phyloP scores from a whole-genome alignment of 2,888 invertebrate genomes.

The Podabrus alpinus region DNA sequence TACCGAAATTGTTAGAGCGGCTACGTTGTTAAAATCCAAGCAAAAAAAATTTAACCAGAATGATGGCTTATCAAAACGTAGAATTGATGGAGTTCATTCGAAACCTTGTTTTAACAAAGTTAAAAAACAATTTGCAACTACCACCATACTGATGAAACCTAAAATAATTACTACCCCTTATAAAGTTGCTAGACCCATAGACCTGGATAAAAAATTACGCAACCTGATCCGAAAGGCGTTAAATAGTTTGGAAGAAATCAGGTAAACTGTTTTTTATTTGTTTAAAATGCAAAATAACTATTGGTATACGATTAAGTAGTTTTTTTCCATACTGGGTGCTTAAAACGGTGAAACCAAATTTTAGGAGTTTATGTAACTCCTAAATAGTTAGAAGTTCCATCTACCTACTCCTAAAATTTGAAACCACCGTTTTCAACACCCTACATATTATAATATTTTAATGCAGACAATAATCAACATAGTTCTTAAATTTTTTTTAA shows the following conservation, averaged over 20 bases:
- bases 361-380: too few species aligned
- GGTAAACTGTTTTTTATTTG: slow-evolving; percentile 4
- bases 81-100: neutral
- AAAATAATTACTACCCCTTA: neutral
- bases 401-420: too few species aligned
- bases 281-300: neutral
- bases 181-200: neutral
- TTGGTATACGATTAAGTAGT: too few species aligned
- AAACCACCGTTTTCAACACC: too few species aligned
- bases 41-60: neutral
- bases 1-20: neutral
- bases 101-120: neutral
- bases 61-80: neutral
- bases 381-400: too few species aligned
- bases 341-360: too few species aligned
- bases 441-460: too few species aligned
- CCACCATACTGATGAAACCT: neutral
- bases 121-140: too few species aligned
- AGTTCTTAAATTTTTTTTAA: too few species aligned
- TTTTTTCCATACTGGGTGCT: too few species aligned
- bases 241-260: slow-evolving; percentile 9
- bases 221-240: neutral
- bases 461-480: too few species aligned
- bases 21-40: neutral
- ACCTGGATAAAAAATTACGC: slow-evolving; percentile 7